Evolutionary conservation across 2,113 vertebrate genomes (phyloP), one percentile per base, ranked within the genome.

Genomic region (Synchiropus splendidus): DNA sequence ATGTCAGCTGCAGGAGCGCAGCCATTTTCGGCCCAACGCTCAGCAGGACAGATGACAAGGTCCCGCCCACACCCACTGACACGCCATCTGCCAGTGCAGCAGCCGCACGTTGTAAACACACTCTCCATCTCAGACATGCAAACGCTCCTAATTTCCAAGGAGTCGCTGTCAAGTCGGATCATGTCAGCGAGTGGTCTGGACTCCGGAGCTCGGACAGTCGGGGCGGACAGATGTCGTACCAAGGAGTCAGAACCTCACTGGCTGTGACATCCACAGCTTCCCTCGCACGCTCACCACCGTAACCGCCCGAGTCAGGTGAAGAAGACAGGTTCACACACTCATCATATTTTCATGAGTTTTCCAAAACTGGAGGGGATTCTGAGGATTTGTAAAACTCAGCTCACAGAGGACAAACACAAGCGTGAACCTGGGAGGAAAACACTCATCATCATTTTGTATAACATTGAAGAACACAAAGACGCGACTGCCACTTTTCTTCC

Each of bases 41-140:
- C 70, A 48, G 68, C 54, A 43, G 44, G 68, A 52, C 54, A 36
- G 54, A 61, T 61, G 67, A 79, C 72, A 58, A 6, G 65, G 61
- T n/a, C 58, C 72, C 67, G 61, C 74, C 72, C 58, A 69, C 72
- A 39, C 74, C 67, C 66, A 61, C 72, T 66, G 64, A 69, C 62
- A 67, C 35, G 32, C 71, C 69, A 77, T 73, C 76, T 76, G 73
- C 65, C 61, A 67, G 32, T 53, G 3, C 73, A 55, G 69, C 42
- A 18, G 12, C 49, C 48, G 48, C 36, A 10, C 59, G 12, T 34
- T 33, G 48, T 40, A 51, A 55, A 60, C 47, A 55, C 10, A 49
- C 53, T 12, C 21, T 5, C 15, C 44, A 47, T 35, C 37, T 30
- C 40, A 35, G 42, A 45, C 51, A 44, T n/a, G 42, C 43, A 67